A percentile compares a stretch with the other conserved stretches of the same genome.
Evolutionary conservation across 2,888 invertebrate species (phyloP).

Genomic region (Rhimphoctona megacephalus): DNA sequence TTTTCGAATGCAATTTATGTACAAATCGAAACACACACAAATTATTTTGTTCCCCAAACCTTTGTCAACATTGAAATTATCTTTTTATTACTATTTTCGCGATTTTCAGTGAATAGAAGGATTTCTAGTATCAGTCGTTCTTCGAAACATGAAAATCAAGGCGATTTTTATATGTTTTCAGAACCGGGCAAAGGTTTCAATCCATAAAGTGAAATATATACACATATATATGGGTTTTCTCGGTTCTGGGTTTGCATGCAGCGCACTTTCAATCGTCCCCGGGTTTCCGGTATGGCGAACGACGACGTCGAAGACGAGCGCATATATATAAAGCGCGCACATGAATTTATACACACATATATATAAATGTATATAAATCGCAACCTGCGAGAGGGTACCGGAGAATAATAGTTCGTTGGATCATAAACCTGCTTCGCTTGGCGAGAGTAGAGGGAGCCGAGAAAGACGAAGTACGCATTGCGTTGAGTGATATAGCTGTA

Average conservation of each 20-base stretch:
- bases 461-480: constrained; percentile 31
- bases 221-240: neutral
- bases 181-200: neutral
- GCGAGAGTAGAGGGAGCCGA: constrained; percentile 44
- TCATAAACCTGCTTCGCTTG: constrained; percentile 63
- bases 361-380: constrained; percentile 35
- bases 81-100: neutral
- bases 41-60: neutral
- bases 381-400: constrained; percentile 60
- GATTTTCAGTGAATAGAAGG: neutral
- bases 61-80: neutral
- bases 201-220: constrained; percentile 15
- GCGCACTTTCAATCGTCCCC: constrained; percentile 47
- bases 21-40: neutral
- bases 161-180: constrained; percentile 28
- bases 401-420: constrained; percentile 68
- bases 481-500: constrained; percentile 46
- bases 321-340: constrained; percentile 2
- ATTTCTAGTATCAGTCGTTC: neutral
- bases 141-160: constrained; percentile 10
- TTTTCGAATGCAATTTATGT: neutral
- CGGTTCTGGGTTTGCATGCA: constrained; percentile 26
- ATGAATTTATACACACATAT: constrained; percentile 15
- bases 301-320: constrained; percentile 51
- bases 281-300: constrained; percentile 56